Conservation (phyloP, 2,888 invertebrate genomes). For the Tuta absoluta region DNA sequence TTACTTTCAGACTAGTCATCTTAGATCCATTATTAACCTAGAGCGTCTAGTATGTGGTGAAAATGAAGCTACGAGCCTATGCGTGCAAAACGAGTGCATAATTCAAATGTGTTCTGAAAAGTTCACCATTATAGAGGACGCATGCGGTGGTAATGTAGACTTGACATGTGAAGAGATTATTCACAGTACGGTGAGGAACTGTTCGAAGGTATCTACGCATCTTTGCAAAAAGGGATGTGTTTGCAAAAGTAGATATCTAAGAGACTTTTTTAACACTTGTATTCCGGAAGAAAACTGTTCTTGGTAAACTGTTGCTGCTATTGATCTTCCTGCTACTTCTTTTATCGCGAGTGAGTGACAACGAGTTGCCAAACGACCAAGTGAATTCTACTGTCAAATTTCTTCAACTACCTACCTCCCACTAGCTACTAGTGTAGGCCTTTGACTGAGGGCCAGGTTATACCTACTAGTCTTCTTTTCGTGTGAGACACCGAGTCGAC, state of each 20-base stretch:
- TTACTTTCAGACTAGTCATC: neutral
- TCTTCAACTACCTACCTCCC: too few species aligned
- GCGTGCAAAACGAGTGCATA: constrained; percentile 2
- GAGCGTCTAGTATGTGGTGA: neutral
- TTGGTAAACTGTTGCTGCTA: neutral
- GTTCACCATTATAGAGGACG: neutral
- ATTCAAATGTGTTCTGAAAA: neutral
- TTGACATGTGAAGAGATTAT: constrained; percentile 12
- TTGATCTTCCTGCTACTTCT: neutral
- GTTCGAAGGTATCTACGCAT: neutral
- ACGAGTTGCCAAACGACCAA: too few species aligned
- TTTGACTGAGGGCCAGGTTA: too few species aligned
- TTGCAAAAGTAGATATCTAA: neutral
- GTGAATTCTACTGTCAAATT: too few species aligned
- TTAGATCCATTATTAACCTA: neutral
- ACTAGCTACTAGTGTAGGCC: too few species aligned
- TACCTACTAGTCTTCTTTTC: too few species aligned
- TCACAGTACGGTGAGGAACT: neutral
- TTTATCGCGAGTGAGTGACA: too few species aligned
- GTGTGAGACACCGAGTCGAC: too few species aligned
- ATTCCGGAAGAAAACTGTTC: neutral
- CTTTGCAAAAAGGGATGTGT: neutral
- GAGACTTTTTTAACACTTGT: neutral
- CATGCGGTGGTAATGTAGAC: neutral
- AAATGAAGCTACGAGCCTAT: neutral